Conservation (phyloP, 2,797 vertebrate genomes). For the Rhinogobio ventralis region DNA sequence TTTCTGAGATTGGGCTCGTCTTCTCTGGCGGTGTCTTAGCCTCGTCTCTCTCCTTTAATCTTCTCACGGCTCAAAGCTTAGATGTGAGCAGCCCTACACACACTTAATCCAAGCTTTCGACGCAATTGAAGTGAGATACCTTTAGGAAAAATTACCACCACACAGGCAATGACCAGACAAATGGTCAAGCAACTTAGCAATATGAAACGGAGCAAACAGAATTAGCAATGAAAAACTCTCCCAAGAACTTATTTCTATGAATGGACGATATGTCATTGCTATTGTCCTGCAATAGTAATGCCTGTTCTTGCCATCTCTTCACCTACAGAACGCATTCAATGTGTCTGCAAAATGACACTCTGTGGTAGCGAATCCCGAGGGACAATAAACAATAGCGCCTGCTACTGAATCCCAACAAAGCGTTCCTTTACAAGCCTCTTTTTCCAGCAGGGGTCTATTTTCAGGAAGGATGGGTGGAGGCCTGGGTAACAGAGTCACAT, state of each 20-base stretch:
- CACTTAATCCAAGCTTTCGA: conserved; percentile 33
- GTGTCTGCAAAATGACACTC: conserved; percentile 49
- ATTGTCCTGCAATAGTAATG: background rate
- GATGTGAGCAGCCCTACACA: conserved; percentile 69
- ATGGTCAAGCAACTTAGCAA: background rate
- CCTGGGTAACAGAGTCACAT: conserved; percentile 46
- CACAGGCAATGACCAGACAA: background rate
- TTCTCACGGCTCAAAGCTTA: conserved; percentile 74
- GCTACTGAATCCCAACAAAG: conserved; percentile 50
- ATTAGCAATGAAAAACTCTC: background rate
- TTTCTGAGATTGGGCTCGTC: conserved; percentile 69
- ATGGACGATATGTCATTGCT: background rate
- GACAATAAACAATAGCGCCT: conserved; percentile 73
- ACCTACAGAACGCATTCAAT: background rate
- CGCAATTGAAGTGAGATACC: background rate
- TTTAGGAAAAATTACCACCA: conserved; percentile 8
- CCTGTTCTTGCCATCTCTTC: conserved; percentile 1
- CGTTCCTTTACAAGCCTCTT: conserved; percentile 41
- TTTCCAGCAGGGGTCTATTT: conserved; percentile 63
- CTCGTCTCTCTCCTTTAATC: conserved; percentile 68
- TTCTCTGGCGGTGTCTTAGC: conserved; percentile 65
- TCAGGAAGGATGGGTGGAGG: conserved; percentile 73
- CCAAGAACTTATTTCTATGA: background rate
- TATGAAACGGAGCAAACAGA: conserved; percentile 10
- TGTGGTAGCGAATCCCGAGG: conserved; percentile 58